Evolutionary conservation across 1,140 invertebrate species (phyloP), one percentile per base, ranked within the genome.

Genomic region (Zelostemma sp.): DNA sequence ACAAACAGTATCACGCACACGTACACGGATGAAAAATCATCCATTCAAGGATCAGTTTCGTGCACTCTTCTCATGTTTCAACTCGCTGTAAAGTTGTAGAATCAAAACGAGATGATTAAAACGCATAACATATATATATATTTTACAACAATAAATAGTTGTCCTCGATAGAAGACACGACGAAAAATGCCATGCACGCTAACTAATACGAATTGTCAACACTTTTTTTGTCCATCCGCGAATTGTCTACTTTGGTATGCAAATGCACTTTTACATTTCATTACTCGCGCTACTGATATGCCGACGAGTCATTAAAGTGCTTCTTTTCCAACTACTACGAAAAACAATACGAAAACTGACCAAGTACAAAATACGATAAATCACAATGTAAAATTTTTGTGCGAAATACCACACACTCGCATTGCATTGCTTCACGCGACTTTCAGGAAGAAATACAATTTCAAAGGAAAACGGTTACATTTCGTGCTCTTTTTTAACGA

Each of bases 221-320:
- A 16, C 38, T 40, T 55, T 59, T 59, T 54, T 43, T 55, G 40
- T 68, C 19, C 58, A 55, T 45, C 55, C 28, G 54, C 77, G 77
- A 76, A 25, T 25, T 74, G 60, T 77, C 74, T 70, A 75, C 76
- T 80, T 80, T 80, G 76, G 75, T 80, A 76, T 79, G 72, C 70
- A 71, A 77, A 78, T 80, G 78, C 60, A 68, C 68, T 68, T 40
- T 61, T 45, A 66, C 41, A 54, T 45, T 66, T 41, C 51, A 41
- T 61, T 68, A 57, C 33, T 57, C 15, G 19, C 61, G 45, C 12
- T 68, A 57, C 31, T 61, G 58, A 53, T 68, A 68, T 61, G 64
- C n/a, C n/a, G n/a, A 60, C 46, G 56, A 46, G 14, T 53, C 35
- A 49, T 43, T 51, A 51, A 54, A 56, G 12, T 49, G 21, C 21